phyloP scores from a whole-genome alignment of 2,888 invertebrate genomes.

The Altica lythri region DNA sequence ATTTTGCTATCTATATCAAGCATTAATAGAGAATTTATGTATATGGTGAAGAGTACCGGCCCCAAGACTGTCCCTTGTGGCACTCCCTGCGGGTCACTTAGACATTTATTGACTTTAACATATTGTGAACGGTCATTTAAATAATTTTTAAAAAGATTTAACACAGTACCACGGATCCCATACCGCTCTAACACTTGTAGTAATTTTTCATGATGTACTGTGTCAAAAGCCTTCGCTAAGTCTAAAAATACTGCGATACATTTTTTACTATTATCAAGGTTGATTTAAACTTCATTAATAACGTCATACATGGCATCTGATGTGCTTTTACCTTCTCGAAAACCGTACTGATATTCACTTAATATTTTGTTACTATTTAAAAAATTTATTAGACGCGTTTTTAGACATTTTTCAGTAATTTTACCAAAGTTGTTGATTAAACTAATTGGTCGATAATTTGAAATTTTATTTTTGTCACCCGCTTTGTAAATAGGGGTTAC shows the following conservation, averaged over 20 bases:
- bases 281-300: too few relatives aligned
- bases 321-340: not conserved
- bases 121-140: not conserved
- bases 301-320: not conserved
- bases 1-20: conserved; percentile 9
- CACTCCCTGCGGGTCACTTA: not conserved
- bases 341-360: not conserved
- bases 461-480: not conserved
- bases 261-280: not conserved
- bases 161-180: not conserved
- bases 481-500: conserved; percentile 3
- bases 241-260: conserved; percentile 10
- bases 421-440: not conserved
- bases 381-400: not conserved
- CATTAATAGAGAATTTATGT: not conserved
- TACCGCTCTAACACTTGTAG: not conserved
- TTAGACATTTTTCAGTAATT: not conserved
- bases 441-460: not conserved
- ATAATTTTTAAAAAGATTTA: not conserved
- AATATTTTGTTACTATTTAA: not conserved
- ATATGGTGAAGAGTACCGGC: conserved; percentile 2
- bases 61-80: conserved; percentile 9
- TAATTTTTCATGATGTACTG: not conserved
- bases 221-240: too few relatives aligned
- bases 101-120: not conserved